Percentiles rank a stretch among this genome's conserved stretches.
These are phyloP conservation scores for Anguilla anguilla DNA, from an alignment of 2,797 vertebrate species.

Conservation along the genomic window DNA sequence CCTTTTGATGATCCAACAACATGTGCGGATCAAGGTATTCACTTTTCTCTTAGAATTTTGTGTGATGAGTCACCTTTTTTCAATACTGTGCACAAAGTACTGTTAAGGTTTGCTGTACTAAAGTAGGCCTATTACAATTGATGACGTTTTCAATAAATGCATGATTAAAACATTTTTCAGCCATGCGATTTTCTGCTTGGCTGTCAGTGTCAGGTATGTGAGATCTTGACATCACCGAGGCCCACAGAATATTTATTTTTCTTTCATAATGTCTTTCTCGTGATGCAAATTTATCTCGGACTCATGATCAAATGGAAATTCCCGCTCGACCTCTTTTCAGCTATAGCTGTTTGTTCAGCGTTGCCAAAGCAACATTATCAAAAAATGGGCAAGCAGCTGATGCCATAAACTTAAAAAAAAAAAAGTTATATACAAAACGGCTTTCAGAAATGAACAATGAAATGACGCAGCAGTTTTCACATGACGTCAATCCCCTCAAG, in stretches of 20 bases:
- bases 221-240: too few species aligned
- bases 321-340: background rate
- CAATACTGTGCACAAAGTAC: too few species aligned
- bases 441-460: background rate
- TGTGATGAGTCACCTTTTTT: too few species aligned
- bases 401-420: conserved; percentile 34
- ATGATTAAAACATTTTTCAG: too few species aligned
- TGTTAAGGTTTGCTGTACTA: too few species aligned
- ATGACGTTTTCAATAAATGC: too few species aligned
- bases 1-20: too few species aligned
- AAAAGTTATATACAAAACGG: background rate
- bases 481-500: conserved; percentile 19
- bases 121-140: too few species aligned
- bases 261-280: background rate
- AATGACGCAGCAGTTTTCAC: background rate
- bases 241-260: background rate
- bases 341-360: conserved; percentile 32
- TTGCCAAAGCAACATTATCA: conserved; percentile 29
- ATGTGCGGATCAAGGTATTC: too few species aligned
- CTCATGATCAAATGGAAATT: background rate
- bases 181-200: too few species aligned
- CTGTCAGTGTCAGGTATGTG: too few species aligned
- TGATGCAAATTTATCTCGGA: conserved; percentile 14
- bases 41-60: too few species aligned
- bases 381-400: conserved; percentile 30